Conservation (phyloP, 2,888 invertebrate species). For the Erebia aethiops region DNA sequence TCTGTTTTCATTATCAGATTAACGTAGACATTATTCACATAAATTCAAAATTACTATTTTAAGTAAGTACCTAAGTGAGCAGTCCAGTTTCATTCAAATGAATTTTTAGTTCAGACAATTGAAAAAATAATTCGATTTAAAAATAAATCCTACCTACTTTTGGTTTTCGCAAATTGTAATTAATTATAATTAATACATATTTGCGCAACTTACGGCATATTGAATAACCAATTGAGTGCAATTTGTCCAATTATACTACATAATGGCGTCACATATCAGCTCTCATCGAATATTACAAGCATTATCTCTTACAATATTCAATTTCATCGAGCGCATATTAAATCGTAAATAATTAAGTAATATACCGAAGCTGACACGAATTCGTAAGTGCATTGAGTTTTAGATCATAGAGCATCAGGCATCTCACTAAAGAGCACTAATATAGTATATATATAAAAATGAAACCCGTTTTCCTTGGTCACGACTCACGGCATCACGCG, state of each 20-base stretch:
- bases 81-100: no score
- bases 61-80: no score
- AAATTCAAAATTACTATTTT: no score
- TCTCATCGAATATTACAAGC: constrained; percentile 25
- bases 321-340: constrained; percentile 36
- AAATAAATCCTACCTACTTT: constrained; percentile 20
- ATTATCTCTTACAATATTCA: constrained; percentile 35
- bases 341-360: constrained; percentile 44
- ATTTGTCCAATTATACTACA: constrained; percentile 20
- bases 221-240: constrained; percentile 11
- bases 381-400: not conserved
- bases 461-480: no score
- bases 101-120: no score
- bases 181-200: constrained; percentile 10
- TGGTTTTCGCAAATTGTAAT: constrained; percentile 40
- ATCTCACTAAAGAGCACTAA: not conserved
- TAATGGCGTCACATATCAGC: constrained; percentile 20
- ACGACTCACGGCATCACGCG: no score
- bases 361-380: constrained; percentile 29
- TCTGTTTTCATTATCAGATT: no score
- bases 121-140: no score
- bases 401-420: not conserved
- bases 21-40: no score
- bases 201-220: not conserved
- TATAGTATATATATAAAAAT: no score